Percentiles rank a stretch among this genome's conserved stretches.
Evolutionary conservation across 1,140 invertebrate genomes (phyloP).

Genomic region (Nasonia giraulti): DNA sequence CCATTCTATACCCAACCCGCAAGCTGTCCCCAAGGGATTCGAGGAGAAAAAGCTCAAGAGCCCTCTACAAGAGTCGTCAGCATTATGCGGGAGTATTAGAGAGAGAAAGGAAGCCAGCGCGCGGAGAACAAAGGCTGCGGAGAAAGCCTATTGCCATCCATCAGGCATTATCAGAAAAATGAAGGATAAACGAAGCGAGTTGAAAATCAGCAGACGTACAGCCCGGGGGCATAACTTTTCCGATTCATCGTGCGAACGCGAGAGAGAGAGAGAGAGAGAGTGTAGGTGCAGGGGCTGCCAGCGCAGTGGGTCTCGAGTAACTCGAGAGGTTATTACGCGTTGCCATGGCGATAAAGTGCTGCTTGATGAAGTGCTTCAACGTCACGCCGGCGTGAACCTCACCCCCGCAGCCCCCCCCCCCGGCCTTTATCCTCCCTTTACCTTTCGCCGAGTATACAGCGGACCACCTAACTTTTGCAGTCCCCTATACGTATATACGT

Average conservation of each 20-base stretch:
- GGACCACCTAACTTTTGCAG: constrained; percentile 30
- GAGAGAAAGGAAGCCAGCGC: constrained; percentile 32
- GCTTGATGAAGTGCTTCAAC: constrained; percentile 67
- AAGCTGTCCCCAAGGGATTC: background rate
- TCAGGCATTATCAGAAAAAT: constrained; percentile 30
- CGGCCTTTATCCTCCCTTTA: background rate
- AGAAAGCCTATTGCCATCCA: background rate
- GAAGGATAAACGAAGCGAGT: constrained; percentile 18
- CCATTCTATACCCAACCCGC: background rate
- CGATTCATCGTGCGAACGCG: constrained; percentile 9
- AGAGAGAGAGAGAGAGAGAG: no score
- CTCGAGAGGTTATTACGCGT: constrained; percentile 71
- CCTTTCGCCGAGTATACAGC: background rate
- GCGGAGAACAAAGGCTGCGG: background rate
- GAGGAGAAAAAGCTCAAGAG: background rate
- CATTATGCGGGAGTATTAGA: no score
- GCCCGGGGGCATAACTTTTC: constrained; percentile 20
- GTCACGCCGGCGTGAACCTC: constrained; percentile 30
- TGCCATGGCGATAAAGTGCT: constrained; percentile 73
- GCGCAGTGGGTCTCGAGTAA: constrained; percentile 49
- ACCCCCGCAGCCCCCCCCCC: constrained; percentile 32
- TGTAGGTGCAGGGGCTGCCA: background rate
- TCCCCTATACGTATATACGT: background rate
- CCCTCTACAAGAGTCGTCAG: background rate
- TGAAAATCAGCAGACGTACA: constrained; percentile 36